Base-by-base conservation (phyloP, 1,140 invertebrate genomes). In the Pogonomyrmex barbatus region DNA sequence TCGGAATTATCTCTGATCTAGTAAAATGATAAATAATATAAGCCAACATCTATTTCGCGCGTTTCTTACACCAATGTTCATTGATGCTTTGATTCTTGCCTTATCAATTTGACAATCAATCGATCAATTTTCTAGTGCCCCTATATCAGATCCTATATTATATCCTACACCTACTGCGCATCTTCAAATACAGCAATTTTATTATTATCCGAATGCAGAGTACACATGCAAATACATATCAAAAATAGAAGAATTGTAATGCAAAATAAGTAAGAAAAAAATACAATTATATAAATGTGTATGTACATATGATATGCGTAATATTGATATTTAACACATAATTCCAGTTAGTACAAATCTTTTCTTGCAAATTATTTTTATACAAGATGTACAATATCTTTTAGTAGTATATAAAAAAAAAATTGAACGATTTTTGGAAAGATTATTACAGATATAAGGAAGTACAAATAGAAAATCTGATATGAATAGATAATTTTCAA, bases 21-120 rank as follows among this genome's bases (percentile, higher is more conserved):
- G 36, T 54, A 45, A 8, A 79, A 10, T n/a, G 24, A 45, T 56
- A 70, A 50, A 56, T 30, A 24, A 45, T 42, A 2, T 2, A 24
- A 24, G 24, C 12, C 1, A 50, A 52, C 2, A n/a, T 12, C 12
- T 45, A 39, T 17, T 30, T 39, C 39, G n/a, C 12, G 9, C 17
- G 33, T 52, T 42, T 17, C 4, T 68, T 81, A 24, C 14, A 58
- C 10, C 14, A 10, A n/a, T 17, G 17, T 56, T 71, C 54, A 39
- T 47, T 73, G n/a, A 82, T 75, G 10, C 33, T 75, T 83, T 5
- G 47, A 50, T 45, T 60, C 36, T 75, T 83, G 54, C 24, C 45
- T 83, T 50, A 60, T 83, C 54, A 30, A 62, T 75, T 10, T 36
- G 65, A 70, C 24, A 24, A n/a, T n/a, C n/a, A n/a, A n/a, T n/a